phyloP scores from a whole-genome alignment of 2,888 invertebrate genomes.

The Cataglyphis altisquamis region DNA sequence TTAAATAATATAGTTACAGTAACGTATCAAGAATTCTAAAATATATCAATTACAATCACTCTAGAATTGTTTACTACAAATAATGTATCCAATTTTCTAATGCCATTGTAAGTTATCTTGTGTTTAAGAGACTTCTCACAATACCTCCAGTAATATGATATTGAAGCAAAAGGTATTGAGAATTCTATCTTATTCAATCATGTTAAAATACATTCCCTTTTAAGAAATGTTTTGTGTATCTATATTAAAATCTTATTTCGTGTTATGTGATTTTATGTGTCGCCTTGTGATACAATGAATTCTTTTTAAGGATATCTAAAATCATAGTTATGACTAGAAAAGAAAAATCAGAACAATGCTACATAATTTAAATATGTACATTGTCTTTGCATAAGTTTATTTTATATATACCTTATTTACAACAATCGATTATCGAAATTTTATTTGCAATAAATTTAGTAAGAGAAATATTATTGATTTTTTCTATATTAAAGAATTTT shows the following conservation, averaged over 20 bases:
- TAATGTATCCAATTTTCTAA: not conserved
- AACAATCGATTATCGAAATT: constrained; percentile 65
- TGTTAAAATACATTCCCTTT: constrained; percentile 42
- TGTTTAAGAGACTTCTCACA: not conserved
- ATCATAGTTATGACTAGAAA: not conserved
- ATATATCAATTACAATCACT: not conserved
- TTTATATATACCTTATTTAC: constrained; percentile 71
- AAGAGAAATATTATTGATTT: not conserved
- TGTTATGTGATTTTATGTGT: constrained; percentile 8
- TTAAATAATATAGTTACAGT: constrained; percentile 19
- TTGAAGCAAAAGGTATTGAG: not conserved
- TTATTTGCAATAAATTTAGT: not conserved
- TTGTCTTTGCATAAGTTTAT: constrained; percentile 63
- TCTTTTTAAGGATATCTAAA: constrained; percentile 16
- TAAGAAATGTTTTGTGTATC: not conserved
- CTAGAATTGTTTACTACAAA: constrained; percentile 3
- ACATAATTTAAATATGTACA: constrained; percentile 51
- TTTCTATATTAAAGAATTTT: not conserved
- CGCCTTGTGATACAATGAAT: not conserved
- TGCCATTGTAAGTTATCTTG: constrained; percentile 31
- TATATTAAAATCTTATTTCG: not conserved
- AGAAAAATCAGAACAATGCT: not conserved
- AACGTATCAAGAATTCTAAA: not conserved
- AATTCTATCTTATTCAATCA: constrained; percentile 4
- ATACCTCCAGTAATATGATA: not conserved